Evolutionary conservation across 2,113 vertebrate species (phyloP).

Genomic region (Falcunculus frontatus): DNA sequence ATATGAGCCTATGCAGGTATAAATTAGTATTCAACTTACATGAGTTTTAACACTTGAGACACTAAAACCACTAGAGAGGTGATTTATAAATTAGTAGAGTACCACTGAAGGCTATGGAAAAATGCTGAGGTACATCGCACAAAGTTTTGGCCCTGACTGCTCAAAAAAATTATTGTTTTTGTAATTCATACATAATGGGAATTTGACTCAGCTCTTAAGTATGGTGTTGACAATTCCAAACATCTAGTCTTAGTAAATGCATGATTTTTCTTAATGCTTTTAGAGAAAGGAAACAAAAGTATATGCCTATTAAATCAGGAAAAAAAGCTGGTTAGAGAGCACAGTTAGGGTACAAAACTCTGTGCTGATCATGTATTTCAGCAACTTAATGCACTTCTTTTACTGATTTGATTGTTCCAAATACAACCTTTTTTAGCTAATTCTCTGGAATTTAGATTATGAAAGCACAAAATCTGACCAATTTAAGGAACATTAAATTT

Average conservation of each 20-base stretch:
- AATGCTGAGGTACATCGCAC: neutral
- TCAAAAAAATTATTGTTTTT: neutral
- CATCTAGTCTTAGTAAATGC: neutral
- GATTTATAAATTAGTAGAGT: neutral
- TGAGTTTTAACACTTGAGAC: neutral
- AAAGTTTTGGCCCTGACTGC: neutral
- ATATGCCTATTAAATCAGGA: neutral
- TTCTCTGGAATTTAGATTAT: neutral
- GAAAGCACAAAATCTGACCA: neutral
- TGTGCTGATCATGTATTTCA: neutral
- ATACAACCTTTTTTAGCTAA: neutral
- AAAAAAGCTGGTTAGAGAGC: neutral
- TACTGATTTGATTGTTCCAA: neutral
- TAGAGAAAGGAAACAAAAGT: neutral
- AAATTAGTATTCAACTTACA: neutral
- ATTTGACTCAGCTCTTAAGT: neutral
- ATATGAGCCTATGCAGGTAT: neutral
- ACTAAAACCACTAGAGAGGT: neutral
- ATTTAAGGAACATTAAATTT: constrained; percentile 18
- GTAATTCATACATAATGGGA: neutral
- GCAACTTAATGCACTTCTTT: neutral
- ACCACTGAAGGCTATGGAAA: neutral
- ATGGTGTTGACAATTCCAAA: neutral
- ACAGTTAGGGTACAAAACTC: neutral
- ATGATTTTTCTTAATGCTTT: neutral